A percentile compares a stretch with the other conserved stretches of the same genome.
These are phyloP conservation scores for Spicauda simplicius DNA, from an alignment of 2,888 invertebrate genomes.

Conservation along the genomic window DNA sequence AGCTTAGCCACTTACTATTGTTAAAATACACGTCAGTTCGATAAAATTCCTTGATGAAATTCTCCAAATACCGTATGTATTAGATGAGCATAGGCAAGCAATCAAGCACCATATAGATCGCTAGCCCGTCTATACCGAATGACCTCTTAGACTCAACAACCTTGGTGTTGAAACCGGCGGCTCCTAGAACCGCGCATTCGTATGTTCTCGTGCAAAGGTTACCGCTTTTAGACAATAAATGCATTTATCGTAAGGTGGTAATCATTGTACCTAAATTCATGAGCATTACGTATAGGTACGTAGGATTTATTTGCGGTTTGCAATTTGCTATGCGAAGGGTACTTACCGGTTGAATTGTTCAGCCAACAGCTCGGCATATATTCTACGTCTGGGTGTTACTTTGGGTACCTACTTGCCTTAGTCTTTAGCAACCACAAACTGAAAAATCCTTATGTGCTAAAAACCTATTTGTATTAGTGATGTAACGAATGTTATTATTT, in stretches of 20 bases:
- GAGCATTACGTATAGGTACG: background rate
- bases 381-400: too few relatives aligned
- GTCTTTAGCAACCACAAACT: too few relatives aligned
- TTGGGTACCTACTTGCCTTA: too few relatives aligned
- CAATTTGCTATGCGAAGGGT: too few relatives aligned
- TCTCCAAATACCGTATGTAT: background rate
- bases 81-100: background rate
- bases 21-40: background rate
- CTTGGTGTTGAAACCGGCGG: slow-evolving; percentile 46
- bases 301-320: background rate
- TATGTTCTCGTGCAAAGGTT: slow-evolving; percentile 5
- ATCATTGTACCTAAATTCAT: background rate
- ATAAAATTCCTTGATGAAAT: background rate
- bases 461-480: too few relatives aligned
- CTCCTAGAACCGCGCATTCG: slow-evolving; percentile 30
- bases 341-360: too few relatives aligned
- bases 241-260: background rate
- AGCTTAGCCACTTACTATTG: background rate
- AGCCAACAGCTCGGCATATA: too few relatives aligned
- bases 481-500: too few relatives aligned
- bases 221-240: background rate
- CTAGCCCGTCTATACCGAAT: slow-evolving; percentile 29
- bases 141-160: slow-evolving; percentile 43
- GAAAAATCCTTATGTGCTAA: too few relatives aligned
- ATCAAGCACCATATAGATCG: slow-evolving; percentile 38